Conservation (phyloP, 2,113 vertebrate genomes). For the Atrichornis clamosus region DNA sequence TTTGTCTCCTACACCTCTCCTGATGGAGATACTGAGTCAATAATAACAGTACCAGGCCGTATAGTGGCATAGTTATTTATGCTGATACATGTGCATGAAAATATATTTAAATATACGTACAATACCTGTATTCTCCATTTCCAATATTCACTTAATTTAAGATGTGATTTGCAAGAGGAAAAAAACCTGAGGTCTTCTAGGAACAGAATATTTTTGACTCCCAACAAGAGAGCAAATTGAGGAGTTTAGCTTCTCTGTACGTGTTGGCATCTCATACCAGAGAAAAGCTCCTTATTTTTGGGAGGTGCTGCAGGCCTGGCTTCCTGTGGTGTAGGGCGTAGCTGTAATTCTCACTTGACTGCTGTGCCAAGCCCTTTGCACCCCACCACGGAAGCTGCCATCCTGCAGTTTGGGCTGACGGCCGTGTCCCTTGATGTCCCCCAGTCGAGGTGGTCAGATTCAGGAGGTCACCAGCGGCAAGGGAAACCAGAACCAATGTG, state of each 20-base stretch:
- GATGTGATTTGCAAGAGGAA: neutral
- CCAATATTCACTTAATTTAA: neutral
- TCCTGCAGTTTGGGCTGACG: neutral
- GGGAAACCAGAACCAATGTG: rapidly evolving
- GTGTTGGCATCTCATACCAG: neutral
- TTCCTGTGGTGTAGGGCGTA: neutral
- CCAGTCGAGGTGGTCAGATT: neutral
- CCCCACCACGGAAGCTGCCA: neutral
- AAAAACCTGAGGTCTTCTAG: neutral
- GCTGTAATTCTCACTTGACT: neutral
- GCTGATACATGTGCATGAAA: neutral
- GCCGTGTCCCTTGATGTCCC: neutral
- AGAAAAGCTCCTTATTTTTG: neutral
- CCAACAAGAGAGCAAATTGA: neutral
- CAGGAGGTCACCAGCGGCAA: neutral
- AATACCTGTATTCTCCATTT: neutral
- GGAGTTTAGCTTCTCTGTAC: neutral
- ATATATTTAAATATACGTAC: neutral
- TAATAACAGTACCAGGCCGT: neutral
- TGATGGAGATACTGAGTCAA: neutral
- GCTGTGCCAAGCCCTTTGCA: neutral
- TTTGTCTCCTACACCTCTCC: neutral
- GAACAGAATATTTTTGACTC: neutral
- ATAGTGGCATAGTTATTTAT: neutral
- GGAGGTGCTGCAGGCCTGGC: neutral